phyloP scores from a whole-genome alignment of 1,140 invertebrate genomes.

The Neodiprion lecontei region DNA sequence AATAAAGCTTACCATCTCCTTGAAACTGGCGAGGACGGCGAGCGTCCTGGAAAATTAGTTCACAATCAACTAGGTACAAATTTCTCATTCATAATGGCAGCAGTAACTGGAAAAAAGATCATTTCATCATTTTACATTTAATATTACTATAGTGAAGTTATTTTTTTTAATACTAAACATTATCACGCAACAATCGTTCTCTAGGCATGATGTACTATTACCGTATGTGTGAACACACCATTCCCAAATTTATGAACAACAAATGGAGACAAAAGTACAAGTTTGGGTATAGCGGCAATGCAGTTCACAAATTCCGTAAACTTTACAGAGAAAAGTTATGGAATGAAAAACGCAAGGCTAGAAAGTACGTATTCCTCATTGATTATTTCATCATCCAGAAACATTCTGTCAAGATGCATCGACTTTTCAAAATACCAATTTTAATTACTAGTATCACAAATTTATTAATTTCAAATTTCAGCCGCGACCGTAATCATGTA shows the following conservation, averaged over 20 bases:
- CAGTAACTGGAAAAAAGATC: no score
- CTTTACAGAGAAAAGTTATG: constrained; percentile 72
- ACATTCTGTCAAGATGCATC: constrained; percentile 16
- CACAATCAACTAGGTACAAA: constrained; percentile 68
- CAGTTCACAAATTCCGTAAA: constrained; percentile 70
- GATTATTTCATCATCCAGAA: constrained; percentile 17
- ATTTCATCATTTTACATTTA: neutral
- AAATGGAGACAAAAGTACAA: constrained; percentile 66
- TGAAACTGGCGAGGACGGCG: constrained; percentile 88
- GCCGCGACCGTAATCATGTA: constrained; percentile 64
- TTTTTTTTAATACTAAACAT: constrained; percentile 29
- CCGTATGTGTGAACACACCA: constrained; percentile 59
- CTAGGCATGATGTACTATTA: constrained; percentile 49
- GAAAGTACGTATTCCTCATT: constrained; percentile 58
- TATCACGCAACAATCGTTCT: constrained; percentile 22
- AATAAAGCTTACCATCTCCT: constrained; percentile 89
- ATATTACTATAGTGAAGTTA: constrained; percentile 11
- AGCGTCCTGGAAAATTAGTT: constrained; percentile 69
- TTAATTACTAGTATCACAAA: constrained; percentile 11
- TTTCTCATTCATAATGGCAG: constrained; percentile 50
- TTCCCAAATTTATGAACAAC: constrained; percentile 68
- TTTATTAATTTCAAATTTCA: constrained; percentile 53
- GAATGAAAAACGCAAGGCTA: constrained; percentile 63
- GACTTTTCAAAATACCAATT: neutral
- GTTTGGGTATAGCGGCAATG: constrained; percentile 56